phyloP scores from a whole-genome alignment of 2,113 vertebrate species.

The Cheirogaleus medius region DNA sequence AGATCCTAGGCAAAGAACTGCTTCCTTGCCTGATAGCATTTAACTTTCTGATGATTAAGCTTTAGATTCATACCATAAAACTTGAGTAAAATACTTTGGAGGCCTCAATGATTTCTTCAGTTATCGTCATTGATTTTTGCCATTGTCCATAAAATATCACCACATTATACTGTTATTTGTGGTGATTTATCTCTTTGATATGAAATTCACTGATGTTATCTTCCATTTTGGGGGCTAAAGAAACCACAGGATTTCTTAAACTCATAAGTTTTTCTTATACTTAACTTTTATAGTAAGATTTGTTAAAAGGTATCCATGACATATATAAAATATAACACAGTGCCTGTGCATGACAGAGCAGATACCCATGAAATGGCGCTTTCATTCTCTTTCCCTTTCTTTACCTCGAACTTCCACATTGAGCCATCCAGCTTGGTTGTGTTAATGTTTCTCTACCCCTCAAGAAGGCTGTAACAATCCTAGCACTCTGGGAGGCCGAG shows the following conservation, averaged over 20 bases:
- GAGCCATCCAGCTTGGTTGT: background rate
- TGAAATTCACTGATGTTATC: background rate
- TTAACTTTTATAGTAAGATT: background rate
- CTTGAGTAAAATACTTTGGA: background rate
- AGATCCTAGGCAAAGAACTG: background rate
- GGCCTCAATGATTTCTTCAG: background rate
- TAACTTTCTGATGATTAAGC: conserved; percentile 11
- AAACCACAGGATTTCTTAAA: background rate
- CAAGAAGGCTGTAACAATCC: background rate
- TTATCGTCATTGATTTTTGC: background rate
- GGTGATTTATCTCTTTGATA: background rate
- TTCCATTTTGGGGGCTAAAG: background rate
- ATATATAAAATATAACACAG: background rate
- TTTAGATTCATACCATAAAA: background rate
- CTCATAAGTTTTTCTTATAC: background rate
- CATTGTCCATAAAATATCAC: background rate
- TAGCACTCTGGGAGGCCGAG: background rate
- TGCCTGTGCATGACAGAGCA: background rate
- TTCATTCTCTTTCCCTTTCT: background rate
- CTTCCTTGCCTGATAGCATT: background rate
- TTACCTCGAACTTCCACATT: background rate
- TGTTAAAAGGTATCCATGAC: background rate
- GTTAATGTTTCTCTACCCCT: background rate
- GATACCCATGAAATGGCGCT: background rate
- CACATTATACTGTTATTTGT: background rate